phyloP scores from a whole-genome alignment of 2,888 invertebrate genomes.

The Phengaris alcon region DNA sequence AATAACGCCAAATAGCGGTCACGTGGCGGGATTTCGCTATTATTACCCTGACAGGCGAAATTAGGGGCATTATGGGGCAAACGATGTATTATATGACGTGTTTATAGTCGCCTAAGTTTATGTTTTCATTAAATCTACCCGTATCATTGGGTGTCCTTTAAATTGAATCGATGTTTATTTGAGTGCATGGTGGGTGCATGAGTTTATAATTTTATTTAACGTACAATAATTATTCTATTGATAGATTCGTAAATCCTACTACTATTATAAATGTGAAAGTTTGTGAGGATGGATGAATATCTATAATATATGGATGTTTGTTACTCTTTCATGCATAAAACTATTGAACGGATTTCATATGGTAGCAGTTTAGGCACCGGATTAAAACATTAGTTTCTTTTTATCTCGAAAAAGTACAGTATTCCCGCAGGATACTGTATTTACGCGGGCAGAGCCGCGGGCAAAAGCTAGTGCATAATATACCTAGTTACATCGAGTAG shows the following conservation, averaged over 20 bases:
- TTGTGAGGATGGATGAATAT: too few relatives aligned
- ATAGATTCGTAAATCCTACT: not conserved
- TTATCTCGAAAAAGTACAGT: too few relatives aligned
- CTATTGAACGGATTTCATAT: too few relatives aligned
- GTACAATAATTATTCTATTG: not conserved
- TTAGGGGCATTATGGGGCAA: conserved; percentile 54
- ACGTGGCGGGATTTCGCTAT: conserved; percentile 68
- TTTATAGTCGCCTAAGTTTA: conserved; percentile 51
- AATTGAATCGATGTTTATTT: not conserved
- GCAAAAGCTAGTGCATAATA: too few relatives aligned
- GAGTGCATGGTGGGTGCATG: not conserved
- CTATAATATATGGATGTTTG: too few relatives aligned
- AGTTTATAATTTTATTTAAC: not conserved
- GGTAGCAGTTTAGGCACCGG: too few relatives aligned
- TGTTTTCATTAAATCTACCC: conserved; percentile 32
- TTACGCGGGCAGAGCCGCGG: too few relatives aligned
- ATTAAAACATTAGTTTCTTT: too few relatives aligned
- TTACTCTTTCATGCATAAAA: too few relatives aligned
- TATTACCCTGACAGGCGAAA: conserved; percentile 56
- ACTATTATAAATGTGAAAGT: too few relatives aligned
- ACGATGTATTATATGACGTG: conserved; percentile 65
- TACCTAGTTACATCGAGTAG: too few relatives aligned
- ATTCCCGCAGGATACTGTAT: too few relatives aligned
- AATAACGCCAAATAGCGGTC: conserved; percentile 71
- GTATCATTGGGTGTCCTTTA: conserved; percentile 10